These are phyloP conservation scores for Desmophyllum pertusum DNA, from an alignment of 92 coral and sea anemone species.

Conservation along the genomic window DNA sequence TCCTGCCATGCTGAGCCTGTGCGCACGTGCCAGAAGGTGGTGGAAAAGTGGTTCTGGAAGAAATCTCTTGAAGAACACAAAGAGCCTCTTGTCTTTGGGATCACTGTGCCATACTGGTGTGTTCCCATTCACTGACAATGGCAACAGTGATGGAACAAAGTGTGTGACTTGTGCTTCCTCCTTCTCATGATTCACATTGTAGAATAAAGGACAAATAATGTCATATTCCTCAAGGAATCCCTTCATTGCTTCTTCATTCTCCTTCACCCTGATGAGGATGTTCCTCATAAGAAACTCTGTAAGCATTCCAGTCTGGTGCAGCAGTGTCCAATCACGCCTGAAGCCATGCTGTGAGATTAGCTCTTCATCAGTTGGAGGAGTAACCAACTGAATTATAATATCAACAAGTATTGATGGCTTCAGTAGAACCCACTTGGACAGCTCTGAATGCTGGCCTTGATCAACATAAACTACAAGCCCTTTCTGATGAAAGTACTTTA, in stretches of 20 bases:
- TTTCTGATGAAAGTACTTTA: conserved; percentile 61
- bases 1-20: conserved; percentile 37
- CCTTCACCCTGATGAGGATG: conserved; percentile 30
- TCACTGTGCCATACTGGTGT: conserved; percentile 42
- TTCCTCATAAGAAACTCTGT: conserved; percentile 31
- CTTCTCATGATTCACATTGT: neutral
- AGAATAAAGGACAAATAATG: conserved; percentile 46
- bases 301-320: conserved; percentile 53
- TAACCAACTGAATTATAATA: conserved; percentile 42
- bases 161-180: conserved; percentile 60
- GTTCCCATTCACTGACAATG: conserved; percentile 20
- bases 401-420: conserved; percentile 52
- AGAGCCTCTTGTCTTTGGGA: conserved; percentile 49
- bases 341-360: conserved; percentile 34
- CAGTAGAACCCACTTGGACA: conserved; percentile 56
- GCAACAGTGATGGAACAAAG: conserved; percentile 69
- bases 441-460: conserved; percentile 10
- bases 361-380: conserved; percentile 20
- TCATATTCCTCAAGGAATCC: conserved; percentile 64
- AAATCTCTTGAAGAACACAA: conserved; percentile 52
- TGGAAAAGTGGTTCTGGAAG: conserved; percentile 64
- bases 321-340: conserved; percentile 44
- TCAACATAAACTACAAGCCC: conserved; percentile 57
- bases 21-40: conserved; percentile 61
- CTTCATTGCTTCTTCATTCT: conserved; percentile 30